Evolutionary conservation across 1,140 invertebrate species (phyloP), one percentile per base, ranked within the genome.

Genomic region (Apolygus lucorum): DNA sequence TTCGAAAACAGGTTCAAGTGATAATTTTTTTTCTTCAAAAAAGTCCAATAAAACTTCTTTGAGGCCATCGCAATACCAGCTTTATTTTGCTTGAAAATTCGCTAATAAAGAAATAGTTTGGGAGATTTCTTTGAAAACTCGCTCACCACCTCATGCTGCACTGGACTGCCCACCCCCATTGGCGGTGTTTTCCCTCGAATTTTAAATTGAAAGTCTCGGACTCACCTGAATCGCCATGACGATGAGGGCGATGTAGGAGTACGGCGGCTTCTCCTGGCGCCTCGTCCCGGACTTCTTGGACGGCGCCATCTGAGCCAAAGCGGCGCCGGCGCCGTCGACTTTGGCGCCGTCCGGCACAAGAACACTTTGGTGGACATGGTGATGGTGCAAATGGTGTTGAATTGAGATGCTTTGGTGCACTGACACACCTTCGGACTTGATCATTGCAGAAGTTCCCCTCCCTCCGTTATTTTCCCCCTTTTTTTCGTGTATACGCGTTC

Each of bases 211-310:
- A 42, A 17, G 17, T 8, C 17, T 42, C 17, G 17, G 4, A 42
- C 54, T 59, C 54, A 59, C 54, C 54, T 64, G 91, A 68, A 99
- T 98, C 0, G 96, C 96, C 92, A 98, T 98, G 0, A 96, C 95
- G 28, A 99, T 99, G 62, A 99, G 83, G 1, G 95, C 93, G 70
- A 99, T 99, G 79, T 99, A 99, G 2, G 94, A 97, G 74, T 91
- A 94, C 0, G 95, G 95, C 1, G 96, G 96, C 76, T 99, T 99
- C 77, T 98, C 95, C 68, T 93, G 91, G 0, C 90, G 83, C 17
- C 91, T 81, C 0, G 85, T 82, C 13, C 88, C 88, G 0, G 72
- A 62, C 62, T 72, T 73, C 65, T 69, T 69, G 17, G 42, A 27
- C 17, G 63, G 27, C 52, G 64, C 28, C 54, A 17, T 34, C 67